phyloP scores from a whole-genome alignment of 2,888 invertebrate genomes.

The Cephus spinipes region DNA sequence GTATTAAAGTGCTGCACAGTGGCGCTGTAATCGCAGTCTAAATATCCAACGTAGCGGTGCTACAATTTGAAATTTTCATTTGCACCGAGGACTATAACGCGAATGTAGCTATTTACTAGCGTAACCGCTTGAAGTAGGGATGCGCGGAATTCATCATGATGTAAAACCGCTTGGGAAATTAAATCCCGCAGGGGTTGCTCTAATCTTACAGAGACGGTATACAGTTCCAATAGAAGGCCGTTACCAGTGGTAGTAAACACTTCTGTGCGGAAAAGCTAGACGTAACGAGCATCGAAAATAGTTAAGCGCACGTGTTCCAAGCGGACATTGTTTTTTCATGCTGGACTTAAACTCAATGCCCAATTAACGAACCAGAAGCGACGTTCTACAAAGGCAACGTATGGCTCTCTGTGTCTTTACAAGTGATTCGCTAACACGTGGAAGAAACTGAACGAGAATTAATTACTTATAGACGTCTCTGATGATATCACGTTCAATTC shows the following conservation, averaged over 20 bases:
- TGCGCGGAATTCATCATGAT: neutral
- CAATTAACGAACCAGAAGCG: neutral
- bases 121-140: neutral
- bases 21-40: neutral
- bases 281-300: neutral
- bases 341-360: too few species aligned
- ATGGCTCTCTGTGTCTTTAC: neutral
- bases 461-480: neutral
- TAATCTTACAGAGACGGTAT: neutral
- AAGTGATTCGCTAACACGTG: neutral
- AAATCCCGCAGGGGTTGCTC: neutral
- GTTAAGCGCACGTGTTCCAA: neutral
- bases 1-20: neutral
- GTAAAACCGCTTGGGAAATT: neutral
- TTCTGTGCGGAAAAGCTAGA: neutral
- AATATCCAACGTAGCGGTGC: neutral
- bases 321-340: neutral
- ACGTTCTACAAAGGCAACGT: neutral
- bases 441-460: neutral
- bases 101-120: neutral
- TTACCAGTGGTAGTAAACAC: neutral
- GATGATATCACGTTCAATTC: neutral
- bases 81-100: neutral
- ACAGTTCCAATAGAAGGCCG: too few species aligned
- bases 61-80: neutral